Conservation (phyloP, 2,888 invertebrate species). For the Pachycephus smyrnensis region DNA sequence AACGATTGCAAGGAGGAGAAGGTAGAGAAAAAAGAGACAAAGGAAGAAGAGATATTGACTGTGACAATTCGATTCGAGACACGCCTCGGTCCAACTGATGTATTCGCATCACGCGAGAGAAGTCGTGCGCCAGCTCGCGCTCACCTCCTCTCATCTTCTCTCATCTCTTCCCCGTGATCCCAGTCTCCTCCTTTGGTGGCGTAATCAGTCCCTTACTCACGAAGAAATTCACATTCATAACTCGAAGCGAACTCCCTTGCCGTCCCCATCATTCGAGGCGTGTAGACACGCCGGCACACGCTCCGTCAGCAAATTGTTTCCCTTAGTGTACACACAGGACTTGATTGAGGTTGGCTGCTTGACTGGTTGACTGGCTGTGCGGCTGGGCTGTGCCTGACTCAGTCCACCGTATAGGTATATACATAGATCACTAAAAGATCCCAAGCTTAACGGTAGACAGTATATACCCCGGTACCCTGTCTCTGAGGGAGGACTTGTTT, state of each 20-base stretch:
- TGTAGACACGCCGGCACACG: background rate
- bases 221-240: constrained; percentile 63
- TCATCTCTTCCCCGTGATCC: background rate
- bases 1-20: background rate
- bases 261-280: background rate
- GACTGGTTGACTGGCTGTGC: background rate
- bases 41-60: background rate
- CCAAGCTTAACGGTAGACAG: background rate
- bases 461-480: background rate
- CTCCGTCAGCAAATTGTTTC: constrained; percentile 53
- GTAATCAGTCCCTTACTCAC: constrained; percentile 6
- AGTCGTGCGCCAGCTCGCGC: background rate
- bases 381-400: background rate
- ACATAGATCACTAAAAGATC: background rate
- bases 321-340: constrained; percentile 39
- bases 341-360: constrained; percentile 34
- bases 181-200: background rate
- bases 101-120: constrained; percentile 60
- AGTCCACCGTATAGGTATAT: background rate
- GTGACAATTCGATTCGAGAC: constrained; percentile 52
- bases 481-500: background rate
- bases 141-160: background rate
- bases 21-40: background rate
- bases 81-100: constrained; percentile 48
- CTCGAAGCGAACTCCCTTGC: constrained; percentile 35